Evolutionary conservation across 2,888 invertebrate genomes (phyloP).

Genomic region (Xylota segnis): DNA sequence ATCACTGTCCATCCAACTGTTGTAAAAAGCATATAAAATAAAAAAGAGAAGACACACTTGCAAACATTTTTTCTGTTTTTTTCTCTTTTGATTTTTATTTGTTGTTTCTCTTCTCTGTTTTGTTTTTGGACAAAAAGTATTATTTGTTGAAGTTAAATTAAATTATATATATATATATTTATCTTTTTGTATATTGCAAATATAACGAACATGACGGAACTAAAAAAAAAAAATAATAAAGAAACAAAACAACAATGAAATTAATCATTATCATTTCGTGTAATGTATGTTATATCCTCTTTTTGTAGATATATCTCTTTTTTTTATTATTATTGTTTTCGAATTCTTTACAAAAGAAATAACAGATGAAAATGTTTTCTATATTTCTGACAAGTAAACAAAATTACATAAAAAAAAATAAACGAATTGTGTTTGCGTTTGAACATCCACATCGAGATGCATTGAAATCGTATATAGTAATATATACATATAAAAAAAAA

Average conservation of each 20-base stretch:
- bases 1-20: constrained; percentile 23
- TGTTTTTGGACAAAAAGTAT: constrained; percentile 54
- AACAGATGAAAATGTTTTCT: constrained; percentile 59
- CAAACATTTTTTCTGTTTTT: constrained; percentile 37
- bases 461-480: constrained; percentile 46
- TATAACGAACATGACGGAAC: constrained; percentile 55
- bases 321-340: constrained; percentile 37
- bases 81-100: constrained; percentile 63
- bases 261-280: constrained; percentile 40
- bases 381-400: constrained; percentile 60
- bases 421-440: constrained; percentile 61
- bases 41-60: constrained; percentile 19
- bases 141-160: constrained; percentile 53
- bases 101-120: constrained; percentile 53
- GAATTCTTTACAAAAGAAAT: constrained; percentile 75
- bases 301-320: constrained; percentile 35
- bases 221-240: constrained; percentile 45
- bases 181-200: constrained; percentile 77
- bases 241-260: constrained; percentile 51
- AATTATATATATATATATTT: constrained; percentile 56
- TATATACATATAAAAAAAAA: constrained; percentile 28
- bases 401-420: constrained; percentile 64
- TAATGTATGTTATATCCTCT: constrained; percentile 39
- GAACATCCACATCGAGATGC: constrained; percentile 73
- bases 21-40: constrained; percentile 3